Conservation (phyloP, 2,888 invertebrate species). For the Lomographa bimaculata region DNA sequence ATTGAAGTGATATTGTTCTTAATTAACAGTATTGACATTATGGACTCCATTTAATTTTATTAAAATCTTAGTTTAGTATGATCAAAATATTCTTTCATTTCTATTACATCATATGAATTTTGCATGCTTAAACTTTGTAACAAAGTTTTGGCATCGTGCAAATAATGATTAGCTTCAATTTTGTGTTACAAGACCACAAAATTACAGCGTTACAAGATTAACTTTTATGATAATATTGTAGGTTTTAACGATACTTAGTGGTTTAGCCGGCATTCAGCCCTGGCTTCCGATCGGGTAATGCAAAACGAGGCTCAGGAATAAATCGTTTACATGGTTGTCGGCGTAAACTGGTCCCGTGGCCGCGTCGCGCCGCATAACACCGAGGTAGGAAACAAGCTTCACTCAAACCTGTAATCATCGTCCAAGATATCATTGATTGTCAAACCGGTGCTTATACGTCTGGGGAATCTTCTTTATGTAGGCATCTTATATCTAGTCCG, state of each 20-base stretch:
- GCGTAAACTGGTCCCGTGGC: conserved; percentile 79
- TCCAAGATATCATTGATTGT: conserved; percentile 29
- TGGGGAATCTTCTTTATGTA: conserved; percentile 8
- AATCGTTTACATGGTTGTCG: conserved; percentile 84
- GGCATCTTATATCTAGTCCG: not conserved
- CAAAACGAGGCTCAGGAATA: conserved; percentile 80
- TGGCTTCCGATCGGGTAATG: conserved; percentile 78
- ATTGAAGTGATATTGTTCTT: conserved; percentile 5
- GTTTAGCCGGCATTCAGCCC: conserved; percentile 57
- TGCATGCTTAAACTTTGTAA: no score
- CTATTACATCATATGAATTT: no score
- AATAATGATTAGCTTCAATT: no score
- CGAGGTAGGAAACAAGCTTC: conserved; percentile 62
- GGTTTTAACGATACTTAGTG: conserved; percentile 29
- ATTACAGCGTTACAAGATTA: not conserved
- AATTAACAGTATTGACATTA: no score
- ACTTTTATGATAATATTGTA: conserved; percentile 6
- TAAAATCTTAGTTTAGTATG: no score
- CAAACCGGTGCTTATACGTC: conserved; percentile 21
- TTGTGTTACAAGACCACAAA: conserved; percentile 4
- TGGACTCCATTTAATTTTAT: no score
- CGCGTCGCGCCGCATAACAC: conserved; percentile 45
- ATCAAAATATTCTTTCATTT: no score
- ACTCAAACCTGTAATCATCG: conserved; percentile 45
- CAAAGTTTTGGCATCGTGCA: no score